Percentiles rank a stretch among this genome's conserved stretches.
Evolutionary conservation across 2,113 vertebrate genomes (phyloP).

Genomic region (Festucalex cinctus): DNA sequence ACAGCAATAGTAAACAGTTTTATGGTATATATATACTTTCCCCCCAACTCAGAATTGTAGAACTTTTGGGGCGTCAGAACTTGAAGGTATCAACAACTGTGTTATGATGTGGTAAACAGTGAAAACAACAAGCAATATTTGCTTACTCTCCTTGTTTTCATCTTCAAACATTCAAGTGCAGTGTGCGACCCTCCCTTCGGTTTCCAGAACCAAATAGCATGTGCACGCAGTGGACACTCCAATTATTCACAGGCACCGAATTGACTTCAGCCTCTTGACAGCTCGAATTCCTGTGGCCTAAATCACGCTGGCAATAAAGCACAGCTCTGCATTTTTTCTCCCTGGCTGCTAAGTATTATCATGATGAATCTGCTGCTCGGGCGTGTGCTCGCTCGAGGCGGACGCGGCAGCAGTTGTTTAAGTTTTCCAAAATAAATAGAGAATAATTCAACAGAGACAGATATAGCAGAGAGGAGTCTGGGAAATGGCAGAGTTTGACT

Average conservation of each 20-base stretch:
- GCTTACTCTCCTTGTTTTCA: slow-evolving; percentile 20
- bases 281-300: slow-evolving; percentile 63
- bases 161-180: slow-evolving; percentile 8
- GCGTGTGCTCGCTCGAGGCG: slow-evolving; percentile 69
- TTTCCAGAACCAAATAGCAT: slow-evolving; percentile 52
- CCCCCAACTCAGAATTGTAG: not conserved
- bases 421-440: slow-evolving; percentile 80
- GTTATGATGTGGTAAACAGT: slow-evolving; percentile 11
- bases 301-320: slow-evolving; percentile 61
- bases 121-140: slow-evolving; percentile 18
- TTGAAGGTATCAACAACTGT: not conserved
- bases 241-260: slow-evolving; percentile 63
- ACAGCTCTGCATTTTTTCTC: slow-evolving; percentile 58
- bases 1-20: not conserved
- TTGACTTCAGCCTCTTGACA: slow-evolving; percentile 63
- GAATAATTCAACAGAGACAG: slow-evolving; percentile 77
- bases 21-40: not conserved
- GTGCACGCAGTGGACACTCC: slow-evolving; percentile 39
- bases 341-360: slow-evolving; percentile 72
- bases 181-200: slow-evolving; percentile 27
- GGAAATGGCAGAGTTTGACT: slow-evolving; percentile 77
- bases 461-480: slow-evolving; percentile 74
- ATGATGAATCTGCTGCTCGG: slow-evolving; percentile 74
- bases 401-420: slow-evolving; percentile 80
- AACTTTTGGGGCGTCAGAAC: not conserved